Evolutionary conservation across 2,797 vertebrate species (phyloP).

Genomic region (Lithobates pipiens): DNA sequence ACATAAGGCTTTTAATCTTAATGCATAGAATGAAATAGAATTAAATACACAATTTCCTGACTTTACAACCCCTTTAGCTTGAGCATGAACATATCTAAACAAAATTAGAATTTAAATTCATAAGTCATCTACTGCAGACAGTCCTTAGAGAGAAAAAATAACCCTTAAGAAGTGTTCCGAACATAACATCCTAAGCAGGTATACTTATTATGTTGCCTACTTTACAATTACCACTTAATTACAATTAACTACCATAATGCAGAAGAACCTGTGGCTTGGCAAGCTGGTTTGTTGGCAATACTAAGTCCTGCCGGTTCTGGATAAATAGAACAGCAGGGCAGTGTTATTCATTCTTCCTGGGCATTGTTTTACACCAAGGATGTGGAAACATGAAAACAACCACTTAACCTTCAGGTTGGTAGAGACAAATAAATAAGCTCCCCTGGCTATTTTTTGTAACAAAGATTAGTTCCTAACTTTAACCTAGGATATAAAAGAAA

Average conservation of each 20-base stretch:
- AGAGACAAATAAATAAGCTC: neutral
- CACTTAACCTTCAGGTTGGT: slow-evolving; percentile 6
- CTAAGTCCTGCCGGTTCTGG: slow-evolving; percentile 11
- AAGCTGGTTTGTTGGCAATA: slow-evolving; percentile 41
- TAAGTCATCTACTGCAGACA: neutral
- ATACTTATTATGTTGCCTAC: slow-evolving; percentile 20
- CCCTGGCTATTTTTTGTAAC: neutral
- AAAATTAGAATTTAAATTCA: slow-evolving; percentile 9
- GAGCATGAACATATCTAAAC: slow-evolving; percentile 3
- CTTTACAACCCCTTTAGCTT: neutral
- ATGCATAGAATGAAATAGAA: too few relatives aligned
- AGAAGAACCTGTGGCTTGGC: slow-evolving; percentile 25
- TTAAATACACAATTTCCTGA: too few relatives aligned
- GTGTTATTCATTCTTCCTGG: slow-evolving; percentile 8
- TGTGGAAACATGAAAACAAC: slow-evolving; percentile 6
- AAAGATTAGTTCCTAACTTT: neutral
- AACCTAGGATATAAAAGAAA: neutral
- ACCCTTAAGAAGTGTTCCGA: neutral
- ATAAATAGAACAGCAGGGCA: slow-evolving; percentile 44
- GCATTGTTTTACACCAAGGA: slow-evolving; percentile 8
- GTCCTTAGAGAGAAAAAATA: neutral
- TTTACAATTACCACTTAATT: slow-evolving; percentile 24
- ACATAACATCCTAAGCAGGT: slow-evolving; percentile 44
- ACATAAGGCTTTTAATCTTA: too few relatives aligned
- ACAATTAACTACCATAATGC: slow-evolving; percentile 22